Conservation (phyloP, 2,888 invertebrate species). For the Cancer borealis region DNA sequence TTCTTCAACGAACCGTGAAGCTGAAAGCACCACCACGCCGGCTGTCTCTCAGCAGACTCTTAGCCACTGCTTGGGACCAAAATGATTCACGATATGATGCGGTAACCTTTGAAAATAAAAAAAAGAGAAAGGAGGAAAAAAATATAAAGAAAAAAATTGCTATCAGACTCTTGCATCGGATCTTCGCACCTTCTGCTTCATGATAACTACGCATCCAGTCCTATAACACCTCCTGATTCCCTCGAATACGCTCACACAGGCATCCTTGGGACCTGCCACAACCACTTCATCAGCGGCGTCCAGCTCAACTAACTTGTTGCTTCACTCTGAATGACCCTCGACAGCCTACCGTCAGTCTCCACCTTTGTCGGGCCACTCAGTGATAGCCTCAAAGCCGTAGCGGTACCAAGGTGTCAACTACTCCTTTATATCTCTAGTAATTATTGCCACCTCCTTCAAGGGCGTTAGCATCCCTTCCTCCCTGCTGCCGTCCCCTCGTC, state of each 20-base stretch:
- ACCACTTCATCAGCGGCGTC: background rate
- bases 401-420: background rate
- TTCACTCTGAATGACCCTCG: background rate
- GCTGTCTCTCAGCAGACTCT: background rate
- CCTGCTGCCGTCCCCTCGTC: background rate
- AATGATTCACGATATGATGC: background rate
- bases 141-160: no score
- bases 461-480: background rate
- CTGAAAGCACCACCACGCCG: background rate
- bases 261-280: background rate
- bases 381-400: background rate
- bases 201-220: no score
- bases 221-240: no score
- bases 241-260: no score
- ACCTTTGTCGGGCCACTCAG: background rate
- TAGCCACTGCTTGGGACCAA: background rate
- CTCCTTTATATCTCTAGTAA: background rate
- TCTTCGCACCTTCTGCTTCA: no score
- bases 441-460: background rate
- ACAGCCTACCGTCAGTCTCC: background rate
- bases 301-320: background rate
- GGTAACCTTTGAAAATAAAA: no score
- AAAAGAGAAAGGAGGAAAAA: no score
- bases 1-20: slow-evolving; percentile 26
- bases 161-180: no score